Conservation (phyloP, 1,140 invertebrate genomes). For the Belonocnema kinseyi region DNA sequence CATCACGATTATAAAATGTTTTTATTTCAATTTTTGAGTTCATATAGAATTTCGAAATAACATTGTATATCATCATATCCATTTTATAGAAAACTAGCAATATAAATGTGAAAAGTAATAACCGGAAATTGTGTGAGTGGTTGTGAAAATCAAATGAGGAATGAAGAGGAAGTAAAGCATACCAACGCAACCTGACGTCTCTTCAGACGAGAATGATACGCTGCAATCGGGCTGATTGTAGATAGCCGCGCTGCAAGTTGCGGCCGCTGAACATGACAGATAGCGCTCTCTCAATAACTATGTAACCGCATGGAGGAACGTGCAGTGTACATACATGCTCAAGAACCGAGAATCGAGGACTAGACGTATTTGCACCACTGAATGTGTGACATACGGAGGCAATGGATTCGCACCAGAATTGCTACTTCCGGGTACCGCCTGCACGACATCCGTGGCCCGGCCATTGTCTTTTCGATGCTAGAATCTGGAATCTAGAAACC, state of each 20-base stretch:
- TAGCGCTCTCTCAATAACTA: constrained; percentile 23
- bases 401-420: constrained; percentile 18
- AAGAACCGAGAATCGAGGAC: neutral
- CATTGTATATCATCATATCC: too few species aligned
- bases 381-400: neutral
- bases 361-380: constrained; percentile 1
- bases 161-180: neutral
- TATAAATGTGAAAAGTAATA: neutral
- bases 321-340: neutral
- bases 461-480: constrained; percentile 12
- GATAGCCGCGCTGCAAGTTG: constrained; percentile 16
- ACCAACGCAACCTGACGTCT: neutral
- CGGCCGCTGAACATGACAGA: constrained; percentile 27
- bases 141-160: constrained; percentile 8
- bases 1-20: too few species aligned
- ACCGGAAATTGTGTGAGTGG: constrained; percentile 1
- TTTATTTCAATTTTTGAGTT: too few species aligned
- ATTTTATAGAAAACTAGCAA: too few species aligned
- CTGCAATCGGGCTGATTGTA: constrained; percentile 27
- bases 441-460: neutral
- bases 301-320: constrained; percentile 15
- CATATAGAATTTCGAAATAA: too few species aligned
- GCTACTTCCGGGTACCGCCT: constrained; percentile 1
- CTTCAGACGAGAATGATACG: constrained; percentile 17
- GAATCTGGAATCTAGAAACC: too few species aligned